Percentiles rank a stretch among this genome's conserved stretches.
These are phyloP conservation scores for Pristionchus arcanus DNA, from an alignment of 2,888 invertebrate species.

Conservation along the genomic window DNA sequence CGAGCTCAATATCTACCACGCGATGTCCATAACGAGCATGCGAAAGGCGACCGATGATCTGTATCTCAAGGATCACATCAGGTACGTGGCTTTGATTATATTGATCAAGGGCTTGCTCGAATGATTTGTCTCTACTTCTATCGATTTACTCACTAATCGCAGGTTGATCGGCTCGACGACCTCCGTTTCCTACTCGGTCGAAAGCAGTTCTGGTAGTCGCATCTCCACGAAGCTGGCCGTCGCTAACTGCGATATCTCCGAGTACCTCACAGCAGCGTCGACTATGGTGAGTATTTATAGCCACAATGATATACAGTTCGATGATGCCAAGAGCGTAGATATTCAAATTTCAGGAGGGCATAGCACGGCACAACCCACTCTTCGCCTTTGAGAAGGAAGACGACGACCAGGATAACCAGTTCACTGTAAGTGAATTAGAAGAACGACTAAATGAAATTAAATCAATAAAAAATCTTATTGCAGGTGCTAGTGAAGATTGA, in stretches of 20 bases:
- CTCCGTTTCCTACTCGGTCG: constrained; percentile 57
- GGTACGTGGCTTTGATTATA: constrained; percentile 43
- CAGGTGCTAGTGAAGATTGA: not conserved
- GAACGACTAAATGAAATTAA: not conserved
- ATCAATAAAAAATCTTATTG: not conserved
- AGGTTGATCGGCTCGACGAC: constrained; percentile 64
- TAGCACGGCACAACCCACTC: constrained; percentile 46
- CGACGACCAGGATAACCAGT: constrained; percentile 12
- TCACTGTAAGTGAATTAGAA: not conserved
- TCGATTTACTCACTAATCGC: not conserved
- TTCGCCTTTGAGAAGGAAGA: constrained; percentile 51
- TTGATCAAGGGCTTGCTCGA: no score
- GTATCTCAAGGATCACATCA: constrained; percentile 65
- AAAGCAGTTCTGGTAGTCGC: constrained; percentile 46
- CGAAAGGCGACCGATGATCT: constrained; percentile 58
- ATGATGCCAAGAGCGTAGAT: no score
- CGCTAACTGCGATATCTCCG: constrained; percentile 65
- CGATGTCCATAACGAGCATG: constrained; percentile 56
- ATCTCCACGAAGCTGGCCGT: constrained; percentile 59
- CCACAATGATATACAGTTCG: no score
- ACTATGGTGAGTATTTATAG: constrained; percentile 57
- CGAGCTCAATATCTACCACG: constrained; percentile 58
- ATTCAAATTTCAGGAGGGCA: not conserved
- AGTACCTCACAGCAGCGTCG: constrained; percentile 62
- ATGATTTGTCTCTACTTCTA: no score